Base-by-base conservation (phyloP, 2,797 vertebrate species). In the Stomatorhinus walkeri region DNA sequence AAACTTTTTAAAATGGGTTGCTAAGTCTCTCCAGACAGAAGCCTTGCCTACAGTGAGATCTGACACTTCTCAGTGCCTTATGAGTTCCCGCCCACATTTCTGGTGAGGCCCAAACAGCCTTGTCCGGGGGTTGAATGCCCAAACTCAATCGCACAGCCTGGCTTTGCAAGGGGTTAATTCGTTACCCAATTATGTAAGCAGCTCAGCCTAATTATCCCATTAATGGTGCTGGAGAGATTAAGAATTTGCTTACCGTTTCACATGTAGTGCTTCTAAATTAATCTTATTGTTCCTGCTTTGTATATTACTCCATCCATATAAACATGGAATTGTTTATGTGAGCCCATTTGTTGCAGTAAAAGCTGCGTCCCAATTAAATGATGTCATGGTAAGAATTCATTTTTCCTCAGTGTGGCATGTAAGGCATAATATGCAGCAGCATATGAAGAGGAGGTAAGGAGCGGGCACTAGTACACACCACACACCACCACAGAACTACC, bases 211-310 rank as follows among this genome's bases (percentile, higher is more conserved):
- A 79, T 79, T 46, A 79, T 40, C 72, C 72, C 72, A 79, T 79
- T 79, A 43, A 43, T 79, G 72, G 36, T 79, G 36, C 36, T 79
- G 72, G 36, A 36, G 36, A 43, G 19, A 79, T 79, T 79, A 43
- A 79, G 72, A n/a, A 79, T 79, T 79, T 43, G 36, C 36, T 79
- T 79, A 79, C 72, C 72, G 36, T 79, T 79, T 79, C 72, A 79
- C 36, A 40, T 79, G 72, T 40, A 79, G 72, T 43, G 72, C 16
- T 43, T n/a, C 36, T n/a, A 79, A 43, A 79, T 79, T 79, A 79
- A 79, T 79, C 72, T 40, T 43, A 79, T 79, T 43, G 16, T 79
- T 43, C 72, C 36, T 43, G 40, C 72, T 46, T 79, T 43, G 36
- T 79, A n/a, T 19, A 79, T 43, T 79, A 43, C 19, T 19, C 16